Conservation (phyloP, 2,113 vertebrate species). For the Caranx melampygus region DNA sequence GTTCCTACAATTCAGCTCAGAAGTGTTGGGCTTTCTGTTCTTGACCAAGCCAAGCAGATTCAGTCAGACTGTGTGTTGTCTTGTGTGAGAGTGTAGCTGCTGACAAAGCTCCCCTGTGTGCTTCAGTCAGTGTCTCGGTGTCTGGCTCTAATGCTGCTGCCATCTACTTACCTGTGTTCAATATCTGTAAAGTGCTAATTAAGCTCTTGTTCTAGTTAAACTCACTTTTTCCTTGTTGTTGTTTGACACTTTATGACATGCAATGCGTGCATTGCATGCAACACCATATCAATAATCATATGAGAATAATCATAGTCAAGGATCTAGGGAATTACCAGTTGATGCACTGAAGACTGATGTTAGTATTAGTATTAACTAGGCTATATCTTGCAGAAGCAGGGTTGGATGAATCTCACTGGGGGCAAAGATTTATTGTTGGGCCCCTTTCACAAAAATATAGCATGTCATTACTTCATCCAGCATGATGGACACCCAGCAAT, state of each 20-base stretch:
- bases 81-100: not conserved
- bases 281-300: not conserved
- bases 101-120: not conserved
- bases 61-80: not conserved
- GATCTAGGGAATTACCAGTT: not conserved
- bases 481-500: no score
- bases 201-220: not conserved
- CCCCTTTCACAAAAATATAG: no score
- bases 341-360: no score
- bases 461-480: no score
- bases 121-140: not conserved
- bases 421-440: no score
- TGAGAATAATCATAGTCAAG: not conserved
- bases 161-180: not conserved
- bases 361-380: no score
- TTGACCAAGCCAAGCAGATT: not conserved
- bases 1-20: no score
- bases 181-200: not conserved
- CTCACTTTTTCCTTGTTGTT: not conserved
- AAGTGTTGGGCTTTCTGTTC: not conserved
- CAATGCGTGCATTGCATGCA: not conserved
- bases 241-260: not conserved
- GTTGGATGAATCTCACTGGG: no score
- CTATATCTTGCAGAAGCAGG: no score
- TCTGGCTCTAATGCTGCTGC: no score